Conservation (phyloP, 2,113 vertebrate genomes). For the Callopanchax toddi region DNA sequence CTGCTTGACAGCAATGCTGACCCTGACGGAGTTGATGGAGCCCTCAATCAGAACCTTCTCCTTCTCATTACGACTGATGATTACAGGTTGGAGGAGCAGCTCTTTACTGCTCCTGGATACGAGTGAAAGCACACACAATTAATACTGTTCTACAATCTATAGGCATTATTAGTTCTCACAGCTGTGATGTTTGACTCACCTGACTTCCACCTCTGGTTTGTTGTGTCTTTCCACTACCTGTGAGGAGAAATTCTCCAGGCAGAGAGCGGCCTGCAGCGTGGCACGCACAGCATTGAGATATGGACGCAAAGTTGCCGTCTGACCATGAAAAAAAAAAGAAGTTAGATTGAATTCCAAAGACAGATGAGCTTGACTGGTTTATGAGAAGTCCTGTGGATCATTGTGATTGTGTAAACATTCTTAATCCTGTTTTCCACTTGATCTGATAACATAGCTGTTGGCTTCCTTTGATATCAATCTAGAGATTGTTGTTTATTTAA, state of each 20-base stretch:
- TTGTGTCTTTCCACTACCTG: slow-evolving; percentile 98
- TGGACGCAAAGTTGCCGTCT: slow-evolving; percentile 96
- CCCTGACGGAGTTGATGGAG: slow-evolving; percentile 96
- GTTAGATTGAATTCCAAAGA: background rate
- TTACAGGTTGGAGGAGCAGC: slow-evolving; percentile 93
- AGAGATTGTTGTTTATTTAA: background rate
- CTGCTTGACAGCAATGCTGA: slow-evolving; percentile 99
- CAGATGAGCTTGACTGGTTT: background rate
- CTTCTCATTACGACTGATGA: slow-evolving; percentile 97
- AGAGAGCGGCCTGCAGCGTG: slow-evolving; percentile 95
- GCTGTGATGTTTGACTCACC: slow-evolving; percentile 74
- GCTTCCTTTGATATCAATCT: background rate
- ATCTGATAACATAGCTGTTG: background rate
- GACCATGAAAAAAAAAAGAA: background rate
- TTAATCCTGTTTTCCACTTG: background rate
- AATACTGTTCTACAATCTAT: background rate
- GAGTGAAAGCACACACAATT: background rate
- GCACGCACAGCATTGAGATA: slow-evolving; percentile 97
- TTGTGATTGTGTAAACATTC: background rate
- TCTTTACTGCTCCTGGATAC: slow-evolving; percentile 94
- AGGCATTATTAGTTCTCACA: background rate
- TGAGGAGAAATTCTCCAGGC: slow-evolving; percentile 98
- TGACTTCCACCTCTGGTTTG: slow-evolving; percentile 98
- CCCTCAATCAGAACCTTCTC: slow-evolving; percentile 98
- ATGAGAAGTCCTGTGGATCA: background rate